Percentiles rank a stretch among this genome's conserved stretches.
These are phyloP conservation scores for Vanessa tameamea DNA, from an alignment of 1,140 invertebrate species.

Conservation along the genomic window DNA sequence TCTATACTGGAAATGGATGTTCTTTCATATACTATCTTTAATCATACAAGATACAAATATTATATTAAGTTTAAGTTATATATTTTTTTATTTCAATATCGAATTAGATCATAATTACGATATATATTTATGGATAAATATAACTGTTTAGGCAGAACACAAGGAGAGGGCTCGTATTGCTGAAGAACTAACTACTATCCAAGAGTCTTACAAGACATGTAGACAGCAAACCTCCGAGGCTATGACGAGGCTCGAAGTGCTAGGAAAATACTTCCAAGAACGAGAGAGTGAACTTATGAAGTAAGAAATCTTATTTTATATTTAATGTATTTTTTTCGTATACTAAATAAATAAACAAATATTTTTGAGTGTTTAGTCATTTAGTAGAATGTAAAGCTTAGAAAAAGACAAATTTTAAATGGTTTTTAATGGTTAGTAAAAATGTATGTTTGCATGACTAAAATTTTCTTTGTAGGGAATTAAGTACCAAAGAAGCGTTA, in stretches of 20 bases:
- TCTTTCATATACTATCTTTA: too few species aligned
- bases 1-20: too few species aligned
- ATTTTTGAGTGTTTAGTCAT: too few species aligned
- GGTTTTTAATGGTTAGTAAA: too few species aligned
- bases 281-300: constrained; percentile 92
- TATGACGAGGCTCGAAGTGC: constrained; percentile 90
- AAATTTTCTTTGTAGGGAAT: constrained; percentile 81
- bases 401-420: too few species aligned
- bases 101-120: background rate
- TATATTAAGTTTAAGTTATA: too few species aligned
- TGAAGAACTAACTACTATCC: constrained; percentile 55
- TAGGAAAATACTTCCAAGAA: constrained; percentile 93
- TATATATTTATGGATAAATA: background rate
- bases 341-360: too few species aligned
- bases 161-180: constrained; percentile 59
- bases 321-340: too few species aligned
- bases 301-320: constrained; percentile 72
- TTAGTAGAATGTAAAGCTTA: too few species aligned
- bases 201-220: constrained; percentile 85
- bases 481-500: constrained; percentile 89
- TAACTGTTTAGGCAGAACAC: constrained; percentile 51
- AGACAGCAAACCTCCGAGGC: constrained; percentile 91
- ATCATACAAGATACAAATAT: too few species aligned
- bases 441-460: background rate
- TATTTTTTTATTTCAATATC: background rate